Conservation (phyloP, 2,888 invertebrate genomes). For the Pollenia amentaria region DNA sequence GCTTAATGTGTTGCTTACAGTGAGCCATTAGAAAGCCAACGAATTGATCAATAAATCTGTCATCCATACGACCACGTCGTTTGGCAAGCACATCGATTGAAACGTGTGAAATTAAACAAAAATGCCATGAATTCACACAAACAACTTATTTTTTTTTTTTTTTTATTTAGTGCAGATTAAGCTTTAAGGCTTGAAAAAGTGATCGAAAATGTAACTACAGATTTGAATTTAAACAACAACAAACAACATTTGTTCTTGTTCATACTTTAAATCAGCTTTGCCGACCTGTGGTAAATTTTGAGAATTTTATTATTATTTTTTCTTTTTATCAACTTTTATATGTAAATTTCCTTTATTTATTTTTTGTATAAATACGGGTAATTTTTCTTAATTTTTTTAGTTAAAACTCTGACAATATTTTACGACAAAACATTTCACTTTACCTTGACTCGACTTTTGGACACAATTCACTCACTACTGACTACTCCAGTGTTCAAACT, state of each 20-base stretch:
- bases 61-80: too few relatives aligned
- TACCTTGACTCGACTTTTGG: constrained; percentile 69
- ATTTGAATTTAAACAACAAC: too few relatives aligned
- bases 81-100: too few relatives aligned
- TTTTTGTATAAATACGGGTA: not conserved
- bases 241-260: too few relatives aligned
- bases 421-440: constrained; percentile 1
- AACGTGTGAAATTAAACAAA: too few relatives aligned
- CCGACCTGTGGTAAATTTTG: not conserved
- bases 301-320: not conserved
- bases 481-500: not conserved
- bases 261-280: not conserved
- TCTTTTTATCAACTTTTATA: not conserved
- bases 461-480: constrained; percentile 23
- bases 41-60: too few relatives aligned
- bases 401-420: constrained; percentile 7
- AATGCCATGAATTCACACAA: too few relatives aligned
- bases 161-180: not conserved
- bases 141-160: not conserved
- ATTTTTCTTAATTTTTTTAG: not conserved
- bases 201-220: too few relatives aligned
- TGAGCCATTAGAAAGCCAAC: too few relatives aligned
- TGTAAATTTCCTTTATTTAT: too few relatives aligned
- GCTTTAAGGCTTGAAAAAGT: too few relatives aligned
- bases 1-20: too few relatives aligned